Base-by-base conservation (phyloP, 2,888 invertebrate genomes). In the Drosophila colorata region DNA sequence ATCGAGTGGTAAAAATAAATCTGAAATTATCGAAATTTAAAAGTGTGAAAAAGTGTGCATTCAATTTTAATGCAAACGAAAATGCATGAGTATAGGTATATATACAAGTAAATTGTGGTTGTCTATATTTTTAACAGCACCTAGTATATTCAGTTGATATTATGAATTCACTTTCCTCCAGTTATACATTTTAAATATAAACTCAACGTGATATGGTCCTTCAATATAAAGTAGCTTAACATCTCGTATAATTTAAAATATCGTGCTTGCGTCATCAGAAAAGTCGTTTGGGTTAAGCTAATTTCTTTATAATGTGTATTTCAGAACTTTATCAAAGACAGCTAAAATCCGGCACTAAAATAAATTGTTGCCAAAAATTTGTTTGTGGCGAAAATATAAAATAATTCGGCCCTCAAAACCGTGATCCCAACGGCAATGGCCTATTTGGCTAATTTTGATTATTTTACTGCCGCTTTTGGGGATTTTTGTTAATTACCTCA, bases 371-470 rank as follows among this genome's bases (percentile, higher is more conserved):
- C 44, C 31, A 14, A 66, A 71, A 60, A 13, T 37, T 35, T 48
- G 16, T 20, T 48, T 14, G 16, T 20, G 18, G 9, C 11, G 18
- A 35, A 52, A 37, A 65, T 57, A 47, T 47, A 51, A 69, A 49
- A 60, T 49, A 37, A 69, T 47, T 61, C 44, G 60, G 46, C 61
- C 47, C 78, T 63, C 47, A 48, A 46, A 49, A 76, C 49, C 58
- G 38, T 48, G 44, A 59, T 56, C 69, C 69, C 67, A 70, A 71
- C n/a, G 78, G 47, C 61, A 65, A 67, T 69, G 69, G 66, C 56
- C 61, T 68, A 69, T 74, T 73, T 80, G 69, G 88, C 87, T 86
- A 85, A 85, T 85, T 85, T 80, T 80, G 81, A 85, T 85, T 88
- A 88, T 87, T 85, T 85, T 88, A 85, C 80, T 70, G 72, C 59